These are phyloP conservation scores for Brachyhypopomus gauderio DNA, from an alignment of 2,113 vertebrate genomes.

Conservation along the genomic window DNA sequence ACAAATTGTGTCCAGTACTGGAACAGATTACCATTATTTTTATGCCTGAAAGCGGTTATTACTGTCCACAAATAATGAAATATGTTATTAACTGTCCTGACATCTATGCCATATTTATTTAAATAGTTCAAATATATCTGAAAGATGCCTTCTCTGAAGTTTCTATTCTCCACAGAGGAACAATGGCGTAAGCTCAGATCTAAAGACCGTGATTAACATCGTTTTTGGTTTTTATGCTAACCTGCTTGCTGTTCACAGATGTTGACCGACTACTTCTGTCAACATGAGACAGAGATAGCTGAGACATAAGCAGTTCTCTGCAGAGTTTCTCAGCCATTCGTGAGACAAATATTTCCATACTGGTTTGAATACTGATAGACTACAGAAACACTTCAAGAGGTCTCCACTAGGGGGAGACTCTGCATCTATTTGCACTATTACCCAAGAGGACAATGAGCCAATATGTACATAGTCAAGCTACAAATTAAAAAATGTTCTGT, in stretches of 20 bases:
- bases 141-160: no score
- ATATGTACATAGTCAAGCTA: no score
- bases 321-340: not conserved
- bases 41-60: not conserved
- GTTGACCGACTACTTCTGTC: not conserved
- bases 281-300: not conserved
- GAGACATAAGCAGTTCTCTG: not conserved
- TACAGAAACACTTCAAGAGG: not conserved
- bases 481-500: no score
- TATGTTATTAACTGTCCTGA: no score
- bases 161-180: no score
- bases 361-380: not conserved
- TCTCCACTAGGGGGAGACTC: slow-evolving; percentile 38
- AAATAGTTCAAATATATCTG: no score
- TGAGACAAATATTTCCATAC: not conserved
- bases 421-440: no score
- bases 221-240: not conserved
- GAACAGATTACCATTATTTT: not conserved
- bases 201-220: not conserved
- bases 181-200: no score
- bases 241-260: not conserved
- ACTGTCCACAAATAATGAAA: not conserved
- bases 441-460: no score
- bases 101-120: no score
- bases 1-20: not conserved